These are phyloP conservation scores for Nephrotoma appendiculata DNA, from an alignment of 2,888 invertebrate genomes.

Conservation along the genomic window DNA sequence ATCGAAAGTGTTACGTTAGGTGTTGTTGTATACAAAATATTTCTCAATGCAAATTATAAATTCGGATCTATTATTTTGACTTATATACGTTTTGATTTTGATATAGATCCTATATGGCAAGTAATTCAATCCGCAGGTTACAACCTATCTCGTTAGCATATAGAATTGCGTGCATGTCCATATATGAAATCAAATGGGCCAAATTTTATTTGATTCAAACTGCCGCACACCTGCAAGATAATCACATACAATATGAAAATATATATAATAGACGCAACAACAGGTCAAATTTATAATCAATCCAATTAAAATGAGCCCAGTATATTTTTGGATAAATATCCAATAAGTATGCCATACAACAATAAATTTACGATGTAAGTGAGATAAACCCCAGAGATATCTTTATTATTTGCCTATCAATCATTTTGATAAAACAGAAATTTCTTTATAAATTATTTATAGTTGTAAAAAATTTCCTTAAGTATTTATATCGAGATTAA, in stretches of 20 bases:
- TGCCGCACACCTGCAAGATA: not conserved
- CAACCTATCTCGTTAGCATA: too few relatives aligned
- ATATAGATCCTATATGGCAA: too few relatives aligned
- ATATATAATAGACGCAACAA: not conserved
- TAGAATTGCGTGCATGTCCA: accelerated
- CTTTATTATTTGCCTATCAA: not conserved
- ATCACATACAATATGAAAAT: not conserved
- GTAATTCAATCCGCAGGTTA: too few relatives aligned
- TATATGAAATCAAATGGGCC: not conserved
- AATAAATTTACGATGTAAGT: not conserved
- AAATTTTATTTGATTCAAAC: not conserved
- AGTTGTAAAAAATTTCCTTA: not conserved
- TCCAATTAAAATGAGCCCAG: not conserved
- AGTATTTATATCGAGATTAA: not conserved
- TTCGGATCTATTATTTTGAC: too few relatives aligned
- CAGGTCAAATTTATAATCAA: not conserved
- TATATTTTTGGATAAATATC: not conserved
- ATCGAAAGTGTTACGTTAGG: too few relatives aligned
- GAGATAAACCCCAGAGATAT: not conserved
- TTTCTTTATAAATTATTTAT: not conserved
- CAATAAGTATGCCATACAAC: not conserved
- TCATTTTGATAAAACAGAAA: not conserved
- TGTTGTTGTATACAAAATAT: too few relatives aligned
- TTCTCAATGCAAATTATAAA: too few relatives aligned
- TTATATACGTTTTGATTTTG: too few relatives aligned